Conservation (phyloP, 2,113 vertebrate species). For the Ceyx cyanopectus region DNA sequence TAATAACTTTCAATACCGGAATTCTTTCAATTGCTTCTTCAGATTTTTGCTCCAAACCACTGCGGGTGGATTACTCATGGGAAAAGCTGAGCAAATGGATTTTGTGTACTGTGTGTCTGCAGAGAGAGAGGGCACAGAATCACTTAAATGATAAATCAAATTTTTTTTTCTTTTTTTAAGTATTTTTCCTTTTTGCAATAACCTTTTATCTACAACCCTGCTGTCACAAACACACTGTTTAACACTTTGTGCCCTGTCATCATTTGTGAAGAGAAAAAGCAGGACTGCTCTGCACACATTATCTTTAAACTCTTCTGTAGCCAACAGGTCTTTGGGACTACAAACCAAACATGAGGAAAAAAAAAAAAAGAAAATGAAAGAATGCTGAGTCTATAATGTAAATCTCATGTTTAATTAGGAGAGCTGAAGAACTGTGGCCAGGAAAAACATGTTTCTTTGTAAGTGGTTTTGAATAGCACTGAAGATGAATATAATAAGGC, state of each 20-base stretch:
- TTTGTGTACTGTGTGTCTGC: conserved; percentile 9
- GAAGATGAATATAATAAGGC: conserved; percentile 75
- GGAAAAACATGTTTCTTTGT: conserved; percentile 63
- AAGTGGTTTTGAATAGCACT: conserved; percentile 73
- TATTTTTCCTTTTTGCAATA: conserved; percentile 24
- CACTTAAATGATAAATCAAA: conserved; percentile 49
- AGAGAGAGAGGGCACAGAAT: background rate
- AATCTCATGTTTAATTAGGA: conserved; percentile 75
- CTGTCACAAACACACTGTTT: conserved; percentile 8
- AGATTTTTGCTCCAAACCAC: conserved; percentile 72
- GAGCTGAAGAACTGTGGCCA: conserved; percentile 43
- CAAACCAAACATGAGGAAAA: background rate
- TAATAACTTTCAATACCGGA: conserved; percentile 76
- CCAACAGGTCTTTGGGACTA: conserved; percentile 1
- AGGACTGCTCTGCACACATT: background rate
- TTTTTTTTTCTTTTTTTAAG: background rate
- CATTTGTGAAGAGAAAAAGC: conserved; percentile 2
- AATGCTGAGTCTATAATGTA: conserved; percentile 26
- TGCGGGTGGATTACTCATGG: conserved; percentile 69
- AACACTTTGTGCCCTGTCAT: background rate
- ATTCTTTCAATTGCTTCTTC: conserved; percentile 75
- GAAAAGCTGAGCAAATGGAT: conserved; percentile 78
- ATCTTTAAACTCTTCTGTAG: conserved; percentile 20
- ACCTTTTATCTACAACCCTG: conserved; percentile 23
- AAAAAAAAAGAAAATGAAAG: conserved; percentile 18